Percentiles rank a stretch among this genome's conserved stretches.
These are phyloP conservation scores for Trichonephila inaurata DNA, from an alignment of 1,140 invertebrate genomes.

Conservation along the genomic window DNA sequence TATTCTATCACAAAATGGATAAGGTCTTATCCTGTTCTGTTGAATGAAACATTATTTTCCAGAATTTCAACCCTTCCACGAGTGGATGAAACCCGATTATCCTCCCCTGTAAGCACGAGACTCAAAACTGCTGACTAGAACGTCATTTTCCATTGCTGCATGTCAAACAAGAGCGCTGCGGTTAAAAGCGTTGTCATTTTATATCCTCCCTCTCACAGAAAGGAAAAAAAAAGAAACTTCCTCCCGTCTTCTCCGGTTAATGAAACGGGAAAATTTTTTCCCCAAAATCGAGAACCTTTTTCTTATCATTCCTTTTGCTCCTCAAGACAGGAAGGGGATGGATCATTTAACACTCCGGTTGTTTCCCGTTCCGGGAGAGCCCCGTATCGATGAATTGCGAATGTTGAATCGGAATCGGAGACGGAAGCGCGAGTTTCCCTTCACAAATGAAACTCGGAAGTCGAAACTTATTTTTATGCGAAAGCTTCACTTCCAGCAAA, in stretches of 20 bases:
- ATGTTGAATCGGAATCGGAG: constrained; percentile 17
- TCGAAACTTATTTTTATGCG: neutral
- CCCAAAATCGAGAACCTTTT: neutral
- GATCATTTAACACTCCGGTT: constrained; percentile 34
- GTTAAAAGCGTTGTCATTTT: neutral
- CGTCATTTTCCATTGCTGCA: neutral
- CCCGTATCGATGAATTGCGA: constrained; percentile 16
- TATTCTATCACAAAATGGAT: no score
- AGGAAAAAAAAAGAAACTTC: neutral
- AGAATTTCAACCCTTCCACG: no score
- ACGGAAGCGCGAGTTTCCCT: neutral
- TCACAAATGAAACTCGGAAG: constrained; percentile 24
- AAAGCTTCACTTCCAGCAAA: neutral
- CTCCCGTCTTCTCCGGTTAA: neutral
- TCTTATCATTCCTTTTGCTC: neutral
- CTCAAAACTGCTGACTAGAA: neutral
- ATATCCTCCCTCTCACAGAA: neutral
- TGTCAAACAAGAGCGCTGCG: neutral
- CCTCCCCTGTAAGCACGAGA: neutral
- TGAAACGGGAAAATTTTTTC: constrained; percentile 28
- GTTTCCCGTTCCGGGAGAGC: constrained; percentile 3
- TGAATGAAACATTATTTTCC: no score
- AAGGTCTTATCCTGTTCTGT: no score
- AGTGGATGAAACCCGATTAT: neutral
- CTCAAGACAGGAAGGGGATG: neutral